A percentile compares a stretch with the other conserved stretches of the same genome.
phyloP scores from a whole-genome alignment of 2,797 vertebrate genomes.

The Esox masquinongy region DNA sequence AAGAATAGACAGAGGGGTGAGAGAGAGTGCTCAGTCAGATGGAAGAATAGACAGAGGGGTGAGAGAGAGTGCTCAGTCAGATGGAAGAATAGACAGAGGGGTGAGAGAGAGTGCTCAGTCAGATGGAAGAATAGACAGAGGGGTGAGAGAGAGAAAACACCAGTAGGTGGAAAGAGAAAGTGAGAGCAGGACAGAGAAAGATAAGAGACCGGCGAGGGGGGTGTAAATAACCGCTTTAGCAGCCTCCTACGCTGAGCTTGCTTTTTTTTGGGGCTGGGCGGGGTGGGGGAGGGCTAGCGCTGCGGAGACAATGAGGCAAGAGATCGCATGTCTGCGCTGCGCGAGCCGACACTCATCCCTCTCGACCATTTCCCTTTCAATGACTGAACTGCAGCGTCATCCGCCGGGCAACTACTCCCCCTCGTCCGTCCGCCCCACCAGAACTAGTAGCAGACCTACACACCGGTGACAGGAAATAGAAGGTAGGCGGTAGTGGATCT shows the following conservation, averaged over 20 bases:
- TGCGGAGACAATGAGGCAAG: slow-evolving; percentile 62
- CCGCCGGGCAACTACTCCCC: slow-evolving; percentile 9
- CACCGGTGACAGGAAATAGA: no score
- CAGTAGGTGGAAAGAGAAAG: slow-evolving; percentile 33
- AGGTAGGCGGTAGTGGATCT: no score
- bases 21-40: slow-evolving; percentile 9
- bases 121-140: neutral
- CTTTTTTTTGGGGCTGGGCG: slow-evolving; percentile 47
- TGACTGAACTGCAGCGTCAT: slow-evolving; percentile 36
- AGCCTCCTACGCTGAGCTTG: slow-evolving; percentile 67
- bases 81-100: slow-evolving; percentile 3
- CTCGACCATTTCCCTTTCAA: slow-evolving; percentile 1
- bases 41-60: slow-evolving; percentile 8
- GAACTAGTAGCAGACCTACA: no score
- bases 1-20: slow-evolving; percentile 9
- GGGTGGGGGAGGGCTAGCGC: slow-evolving; percentile 16
- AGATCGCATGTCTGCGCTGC: slow-evolving; percentile 65
- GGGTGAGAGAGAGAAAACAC: slow-evolving; percentile 20
- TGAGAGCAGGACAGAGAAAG: slow-evolving; percentile 38
- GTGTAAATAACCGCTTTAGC: slow-evolving; percentile 47
- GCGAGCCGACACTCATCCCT: slow-evolving; percentile 46
- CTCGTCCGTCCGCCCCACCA: no score
- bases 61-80: slow-evolving; percentile 11
- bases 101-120: neutral
- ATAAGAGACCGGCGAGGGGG: slow-evolving; percentile 22